Percentiles rank a stretch among this genome's conserved stretches.
Evolutionary conservation across 1,140 invertebrate genomes (phyloP).

Genomic region (Bombus balteatus): DNA sequence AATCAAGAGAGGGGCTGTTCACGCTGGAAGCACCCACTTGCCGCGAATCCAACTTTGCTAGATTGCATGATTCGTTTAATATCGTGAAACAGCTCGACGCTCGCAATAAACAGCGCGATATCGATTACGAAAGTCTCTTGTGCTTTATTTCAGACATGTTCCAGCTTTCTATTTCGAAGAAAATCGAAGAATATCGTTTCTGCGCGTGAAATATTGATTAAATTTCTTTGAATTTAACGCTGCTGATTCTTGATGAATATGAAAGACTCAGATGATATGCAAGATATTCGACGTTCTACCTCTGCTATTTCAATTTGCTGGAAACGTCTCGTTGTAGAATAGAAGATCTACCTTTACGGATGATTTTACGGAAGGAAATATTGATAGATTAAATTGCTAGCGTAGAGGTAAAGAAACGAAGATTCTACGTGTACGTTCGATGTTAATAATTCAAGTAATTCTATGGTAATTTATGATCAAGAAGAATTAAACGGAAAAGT

Average conservation of each 20-base stretch:
- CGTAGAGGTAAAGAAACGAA: neutral
- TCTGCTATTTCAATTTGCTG: neutral
- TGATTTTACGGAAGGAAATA: neutral
- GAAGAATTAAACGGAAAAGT: too few species aligned
- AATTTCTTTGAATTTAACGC: neutral
- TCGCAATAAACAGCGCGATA: conserved; percentile 2
- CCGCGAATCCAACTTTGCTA: neutral
- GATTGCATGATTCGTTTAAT: neutral
- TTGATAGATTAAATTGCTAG: neutral
- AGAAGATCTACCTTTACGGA: neutral
- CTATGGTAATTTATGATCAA: neutral
- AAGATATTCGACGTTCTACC: neutral
- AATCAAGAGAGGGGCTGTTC: conserved; percentile 14
- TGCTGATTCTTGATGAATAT: too few species aligned
- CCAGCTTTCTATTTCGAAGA: too few species aligned
- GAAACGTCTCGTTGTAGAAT: neutral
- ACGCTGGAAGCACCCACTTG: conserved; percentile 1
- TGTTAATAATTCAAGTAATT: neutral
- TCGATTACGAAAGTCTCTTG: neutral
- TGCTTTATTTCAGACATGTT: too few species aligned
- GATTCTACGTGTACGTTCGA: neutral
- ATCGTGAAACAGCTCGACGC: neutral
- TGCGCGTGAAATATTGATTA: neutral
- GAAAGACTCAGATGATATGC: neutral
- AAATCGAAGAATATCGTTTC: neutral